Evolutionary conservation across 2,797 vertebrate genomes (phyloP).

Genomic region (Caiman crocodilus): DNA sequence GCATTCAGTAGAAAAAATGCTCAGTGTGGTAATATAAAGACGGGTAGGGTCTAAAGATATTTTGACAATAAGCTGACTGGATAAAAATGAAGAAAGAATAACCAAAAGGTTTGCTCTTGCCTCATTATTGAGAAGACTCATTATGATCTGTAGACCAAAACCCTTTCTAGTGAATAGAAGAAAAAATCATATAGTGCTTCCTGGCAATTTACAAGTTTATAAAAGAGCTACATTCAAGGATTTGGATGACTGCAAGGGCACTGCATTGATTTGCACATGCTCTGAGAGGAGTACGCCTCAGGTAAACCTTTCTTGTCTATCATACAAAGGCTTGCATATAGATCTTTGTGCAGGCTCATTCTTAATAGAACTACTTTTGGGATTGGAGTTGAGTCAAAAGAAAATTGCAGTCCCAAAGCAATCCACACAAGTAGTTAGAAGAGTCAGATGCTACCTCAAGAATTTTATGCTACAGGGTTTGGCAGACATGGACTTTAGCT

Average conservation of each 20-base stretch:
- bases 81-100: not conserved
- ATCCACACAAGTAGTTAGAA: conserved; percentile 23
- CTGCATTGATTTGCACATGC: conserved; percentile 44
- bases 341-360: conserved; percentile 48
- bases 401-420: conserved; percentile 37
- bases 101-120: conserved; percentile 14
- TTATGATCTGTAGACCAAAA: conserved; percentile 33
- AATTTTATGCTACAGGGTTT: not conserved
- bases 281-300: not conserved
- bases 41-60: conserved; percentile 18
- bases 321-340: conserved; percentile 13
- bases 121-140: conserved; percentile 7
- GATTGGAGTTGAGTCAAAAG: conserved; percentile 34
- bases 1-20: not conserved
- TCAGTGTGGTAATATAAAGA: not conserved
- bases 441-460: conserved; percentile 49
- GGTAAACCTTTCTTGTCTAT: conserved; percentile 45
- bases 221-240: conserved; percentile 24
- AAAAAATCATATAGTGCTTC: not conserved
- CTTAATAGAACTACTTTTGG: conserved; percentile 38
- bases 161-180: not conserved
- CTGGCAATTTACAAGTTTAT: conserved; percentile 36
- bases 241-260: conserved; percentile 27
- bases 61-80: not conserved
- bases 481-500: conserved; percentile 21